A percentile compares a stretch with the other conserved stretches of the same genome.
Evolutionary conservation across 2,113 vertebrate genomes (phyloP).

Genomic region (Colinus virginianus): DNA sequence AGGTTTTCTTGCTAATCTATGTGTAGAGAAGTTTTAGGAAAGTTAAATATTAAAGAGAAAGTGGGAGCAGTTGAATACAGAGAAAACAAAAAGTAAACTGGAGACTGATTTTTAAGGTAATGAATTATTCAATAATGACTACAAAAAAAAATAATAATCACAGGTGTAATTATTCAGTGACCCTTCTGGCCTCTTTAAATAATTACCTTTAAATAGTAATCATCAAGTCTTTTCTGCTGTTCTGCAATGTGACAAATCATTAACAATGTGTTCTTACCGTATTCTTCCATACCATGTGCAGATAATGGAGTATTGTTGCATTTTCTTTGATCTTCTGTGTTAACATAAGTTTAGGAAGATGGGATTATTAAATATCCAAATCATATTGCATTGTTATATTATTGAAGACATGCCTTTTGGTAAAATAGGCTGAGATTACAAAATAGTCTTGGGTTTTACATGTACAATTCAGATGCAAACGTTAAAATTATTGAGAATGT

Average conservation of each 20-base stretch:
- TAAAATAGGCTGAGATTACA: not conserved
- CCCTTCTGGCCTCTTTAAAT: not conserved
- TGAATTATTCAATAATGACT: not conserved
- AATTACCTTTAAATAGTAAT: slow-evolving; percentile 19
- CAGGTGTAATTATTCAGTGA: not conserved
- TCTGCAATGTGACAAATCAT: not conserved
- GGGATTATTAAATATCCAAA: not conserved
- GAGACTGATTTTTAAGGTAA: not conserved
- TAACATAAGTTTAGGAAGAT: not conserved
- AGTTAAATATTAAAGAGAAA: not conserved
- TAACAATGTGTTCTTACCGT: not conserved
- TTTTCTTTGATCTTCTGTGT: slow-evolving; percentile 13
- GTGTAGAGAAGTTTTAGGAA: not conserved
- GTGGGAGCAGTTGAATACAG: not conserved
- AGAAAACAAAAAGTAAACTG: not conserved
- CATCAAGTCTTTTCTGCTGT: not conserved
- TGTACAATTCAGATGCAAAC: not conserved
- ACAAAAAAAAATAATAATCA: not conserved
- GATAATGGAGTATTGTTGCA: not conserved
- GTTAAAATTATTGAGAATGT: slow-evolving; percentile 13
- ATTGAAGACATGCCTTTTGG: not conserved
- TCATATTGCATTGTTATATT: not conserved
- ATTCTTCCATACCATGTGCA: not conserved
- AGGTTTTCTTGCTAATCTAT: not conserved
- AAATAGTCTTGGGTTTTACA: not conserved